Evolutionary conservation across 1,140 invertebrate genomes (phyloP).

Genomic region (Delia radicum): DNA sequence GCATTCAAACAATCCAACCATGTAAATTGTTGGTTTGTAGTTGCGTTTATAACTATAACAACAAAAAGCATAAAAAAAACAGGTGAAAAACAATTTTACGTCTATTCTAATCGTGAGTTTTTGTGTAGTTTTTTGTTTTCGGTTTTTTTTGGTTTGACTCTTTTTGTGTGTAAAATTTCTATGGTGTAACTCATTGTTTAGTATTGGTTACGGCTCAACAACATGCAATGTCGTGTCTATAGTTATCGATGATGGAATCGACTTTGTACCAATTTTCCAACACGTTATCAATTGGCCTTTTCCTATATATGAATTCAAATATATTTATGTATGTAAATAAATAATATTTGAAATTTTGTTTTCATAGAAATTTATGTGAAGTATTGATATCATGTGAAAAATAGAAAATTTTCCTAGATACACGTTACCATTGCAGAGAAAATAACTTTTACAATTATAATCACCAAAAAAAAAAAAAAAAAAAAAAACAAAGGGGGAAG

Average conservation of each 20-base stretch:
- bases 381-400: too few species aligned
- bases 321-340: background rate
- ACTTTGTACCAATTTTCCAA: constrained; percentile 1
- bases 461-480: too few species aligned
- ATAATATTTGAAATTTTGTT: background rate
- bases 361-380: too few species aligned
- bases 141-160: background rate
- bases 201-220: background rate
- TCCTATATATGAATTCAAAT: background rate
- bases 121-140: background rate
- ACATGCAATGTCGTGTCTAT: constrained; percentile 3
- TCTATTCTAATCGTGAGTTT: background rate
- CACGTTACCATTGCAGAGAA: too few species aligned
- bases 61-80: background rate
- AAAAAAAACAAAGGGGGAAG: too few species aligned
- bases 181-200: background rate
- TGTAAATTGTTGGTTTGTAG: background rate
- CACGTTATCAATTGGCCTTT: background rate
- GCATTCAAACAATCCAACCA: background rate
- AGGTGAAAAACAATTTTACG: background rate
- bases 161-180: background rate
- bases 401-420: too few species aligned
- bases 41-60: background rate
- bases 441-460: too few species aligned
- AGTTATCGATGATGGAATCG: constrained; percentile 3